Base-by-base conservation (phyloP, 1,140 invertebrate genomes). In the Drosophila sp. region DNA sequence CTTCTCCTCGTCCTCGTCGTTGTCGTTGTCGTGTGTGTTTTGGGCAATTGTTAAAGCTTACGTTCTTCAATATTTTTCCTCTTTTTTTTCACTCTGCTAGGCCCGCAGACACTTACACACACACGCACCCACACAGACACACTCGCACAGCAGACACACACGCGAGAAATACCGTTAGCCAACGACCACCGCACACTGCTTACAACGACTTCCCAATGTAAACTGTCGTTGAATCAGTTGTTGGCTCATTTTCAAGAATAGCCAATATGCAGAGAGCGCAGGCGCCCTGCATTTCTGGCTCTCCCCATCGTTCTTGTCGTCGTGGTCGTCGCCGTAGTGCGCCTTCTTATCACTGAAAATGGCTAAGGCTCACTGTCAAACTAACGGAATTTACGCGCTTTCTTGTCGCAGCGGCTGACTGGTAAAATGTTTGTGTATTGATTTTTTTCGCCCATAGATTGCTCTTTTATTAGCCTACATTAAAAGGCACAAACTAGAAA, bases 181-280 rank as follows among this genome's bases (percentile, higher is more conserved):
- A 65, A 44, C 55, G 40, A 66, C 57, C 74, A 73, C 44, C 70
- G 44, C 44, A 57, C 64, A 83, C 76, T 79, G 85, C 66, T 71
- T 81, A 76, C 83, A 80, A 62, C 68, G 57, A 89, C 72, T 76
- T 83, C 76, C 76, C 84, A 89, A 55, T 63, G 69, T 77, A 76
- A 80, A 87, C 83, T 87, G 79, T 32, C 44, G 11, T 62, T 64
- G 55, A 58, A 50, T 44, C n/a, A 10, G 50, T 44, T 57, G 30
- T 57, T 47, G 4, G 11, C 29, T 35, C 32, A n/a, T 55, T 64
- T 50, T 50, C 23, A n/a, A 25, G 44, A 44, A 44, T 44, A 44
- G n/a, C 41, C 25, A 27, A 50, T 27, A 58, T 40, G 57, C 61
- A 73, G 71, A 67, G 71, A 70, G 76, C 76, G 76, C 65, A 7